These are phyloP conservation scores for Coelopa pilipes DNA, from an alignment of 2,888 invertebrate genomes.

Conservation along the genomic window DNA sequence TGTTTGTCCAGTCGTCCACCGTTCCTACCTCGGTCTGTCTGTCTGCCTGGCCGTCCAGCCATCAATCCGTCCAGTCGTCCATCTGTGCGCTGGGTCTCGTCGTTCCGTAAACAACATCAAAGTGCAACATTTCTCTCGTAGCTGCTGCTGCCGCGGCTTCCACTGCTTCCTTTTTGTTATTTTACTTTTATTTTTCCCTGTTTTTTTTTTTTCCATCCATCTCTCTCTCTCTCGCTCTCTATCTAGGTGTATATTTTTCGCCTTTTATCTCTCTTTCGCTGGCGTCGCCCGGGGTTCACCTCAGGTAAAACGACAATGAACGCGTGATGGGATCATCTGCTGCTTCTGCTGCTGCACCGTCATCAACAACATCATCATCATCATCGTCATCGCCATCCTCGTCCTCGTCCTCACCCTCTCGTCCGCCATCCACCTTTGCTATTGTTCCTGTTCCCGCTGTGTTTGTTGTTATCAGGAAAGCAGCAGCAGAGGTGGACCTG, in stretches of 20 bases:
- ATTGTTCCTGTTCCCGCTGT: neutral
- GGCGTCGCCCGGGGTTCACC: constrained; percentile 10
- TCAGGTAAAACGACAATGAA: constrained; percentile 32
- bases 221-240: constrained; percentile 29
- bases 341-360: neutral
- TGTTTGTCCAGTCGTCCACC: neutral
- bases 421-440: constrained; percentile 5
- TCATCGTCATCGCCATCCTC: neutral
- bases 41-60: neutral
- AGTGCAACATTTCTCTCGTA: constrained; percentile 15
- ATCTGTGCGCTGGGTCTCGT: neutral
- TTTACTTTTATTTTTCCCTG: neutral
- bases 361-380: neutral
- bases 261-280: neutral
- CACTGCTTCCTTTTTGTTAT: constrained; percentile 16
- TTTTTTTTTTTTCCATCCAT: constrained; percentile 24
- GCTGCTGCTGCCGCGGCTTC: neutral
- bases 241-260: neutral
- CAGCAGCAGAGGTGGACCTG: neutral
- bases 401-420: neutral
- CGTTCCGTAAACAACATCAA: constrained; percentile 23
- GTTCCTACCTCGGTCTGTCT: neutral
- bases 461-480: neutral
- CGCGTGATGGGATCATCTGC: constrained; percentile 19
- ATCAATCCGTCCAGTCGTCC: neutral